These are phyloP conservation scores for Leucoma salicis DNA, from an alignment of 2,888 invertebrate genomes.

Conservation along the genomic window DNA sequence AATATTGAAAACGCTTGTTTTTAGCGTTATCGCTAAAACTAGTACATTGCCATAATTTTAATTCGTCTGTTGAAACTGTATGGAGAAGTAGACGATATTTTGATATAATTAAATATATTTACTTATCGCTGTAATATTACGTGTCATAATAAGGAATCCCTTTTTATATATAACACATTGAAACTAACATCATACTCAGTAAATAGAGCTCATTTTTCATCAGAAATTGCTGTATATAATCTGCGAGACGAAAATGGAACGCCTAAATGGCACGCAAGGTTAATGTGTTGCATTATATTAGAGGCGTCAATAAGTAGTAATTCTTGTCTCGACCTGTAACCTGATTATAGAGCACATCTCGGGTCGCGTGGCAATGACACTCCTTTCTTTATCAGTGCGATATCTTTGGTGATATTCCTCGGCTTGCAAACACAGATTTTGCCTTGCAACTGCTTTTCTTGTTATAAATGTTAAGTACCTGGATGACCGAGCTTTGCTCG, in stretches of 20 bases:
- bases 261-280: slow-evolving; percentile 71
- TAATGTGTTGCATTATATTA: slow-evolving; percentile 62
- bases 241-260: slow-evolving; percentile 47
- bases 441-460: background rate
- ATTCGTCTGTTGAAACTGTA: too few relatives aligned
- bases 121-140: too few relatives aligned
- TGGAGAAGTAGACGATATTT: too few relatives aligned
- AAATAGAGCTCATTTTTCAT: slow-evolving; percentile 32
- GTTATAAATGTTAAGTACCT: background rate
- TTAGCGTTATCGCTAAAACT: slow-evolving; percentile 37
- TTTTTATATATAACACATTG: background rate
- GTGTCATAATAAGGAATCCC: background rate
- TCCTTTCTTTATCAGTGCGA: slow-evolving; percentile 31
- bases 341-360: slow-evolving; percentile 39
- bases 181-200: slow-evolving; percentile 10
- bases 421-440: slow-evolving; percentile 11
- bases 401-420: background rate
- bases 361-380: slow-evolving; percentile 28
- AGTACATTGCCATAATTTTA: slow-evolving; percentile 21
- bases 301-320: slow-evolving; percentile 67
- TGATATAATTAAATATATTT: too few relatives aligned
- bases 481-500: too few relatives aligned
- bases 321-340: slow-evolving; percentile 60
- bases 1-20: slow-evolving; percentile 7
- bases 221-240: slow-evolving; percentile 36